phyloP scores from a whole-genome alignment of 2,797 vertebrate species.

The Chrosomus eos region DNA sequence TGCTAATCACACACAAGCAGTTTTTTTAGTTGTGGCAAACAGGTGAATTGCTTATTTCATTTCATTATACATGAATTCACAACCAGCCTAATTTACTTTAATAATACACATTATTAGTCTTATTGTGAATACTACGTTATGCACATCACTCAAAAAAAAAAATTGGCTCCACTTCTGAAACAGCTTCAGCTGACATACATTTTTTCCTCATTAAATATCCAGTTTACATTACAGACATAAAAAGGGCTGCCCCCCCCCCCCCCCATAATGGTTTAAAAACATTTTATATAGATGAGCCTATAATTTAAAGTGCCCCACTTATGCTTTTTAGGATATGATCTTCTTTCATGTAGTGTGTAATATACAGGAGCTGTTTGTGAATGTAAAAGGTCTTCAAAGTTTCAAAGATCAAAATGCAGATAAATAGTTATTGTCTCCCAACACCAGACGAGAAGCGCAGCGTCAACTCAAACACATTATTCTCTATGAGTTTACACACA shows the following conservation, averaged over 20 bases:
- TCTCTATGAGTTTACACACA: too few relatives aligned
- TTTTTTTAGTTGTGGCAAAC: not conserved
- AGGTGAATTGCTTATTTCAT: not conserved
- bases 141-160: not conserved
- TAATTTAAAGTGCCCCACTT: not conserved
- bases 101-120: not conserved
- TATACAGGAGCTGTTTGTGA: too few relatives aligned
- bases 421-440: not conserved
- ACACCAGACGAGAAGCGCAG: too few relatives aligned
- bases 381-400: not conserved
- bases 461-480: too few relatives aligned
- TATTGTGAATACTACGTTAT: not conserved
- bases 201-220: not conserved
- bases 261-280: not conserved
- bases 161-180: not conserved
- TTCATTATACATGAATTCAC: not conserved
- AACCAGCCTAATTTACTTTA: not conserved
- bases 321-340: not conserved
- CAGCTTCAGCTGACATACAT: too few relatives aligned
- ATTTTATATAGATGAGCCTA: not conserved
- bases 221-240: not conserved
- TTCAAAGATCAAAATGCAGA: not conserved
- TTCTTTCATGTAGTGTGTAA: not conserved
- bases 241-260: not conserved
- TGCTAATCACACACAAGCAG: not conserved